phyloP scores from a whole-genome alignment of 1,140 invertebrate genomes.

The Rhopalosiphum padi region DNA sequence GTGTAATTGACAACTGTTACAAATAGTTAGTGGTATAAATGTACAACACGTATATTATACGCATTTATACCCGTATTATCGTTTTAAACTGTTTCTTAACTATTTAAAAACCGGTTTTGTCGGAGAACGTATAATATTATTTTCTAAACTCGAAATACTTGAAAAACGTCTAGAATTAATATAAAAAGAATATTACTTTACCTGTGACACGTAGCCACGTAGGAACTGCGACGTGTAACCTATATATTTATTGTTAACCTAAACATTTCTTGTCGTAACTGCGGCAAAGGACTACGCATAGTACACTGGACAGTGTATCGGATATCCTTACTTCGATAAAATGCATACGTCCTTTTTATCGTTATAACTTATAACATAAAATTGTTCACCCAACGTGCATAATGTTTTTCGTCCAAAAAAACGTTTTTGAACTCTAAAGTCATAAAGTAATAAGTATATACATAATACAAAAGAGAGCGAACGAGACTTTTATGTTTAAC shows the following conservation, averaged over 20 bases:
- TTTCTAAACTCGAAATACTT: slow-evolving; percentile 16
- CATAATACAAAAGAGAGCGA: not conserved
- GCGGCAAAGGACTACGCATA: not conserved
- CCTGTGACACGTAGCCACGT: not conserved
- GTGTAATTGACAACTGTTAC: not conserved
- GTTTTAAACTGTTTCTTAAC: not conserved
- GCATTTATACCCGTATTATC: not conserved
- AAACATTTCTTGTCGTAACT: not conserved
- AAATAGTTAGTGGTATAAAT: not conserved
- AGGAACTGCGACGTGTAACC: not conserved
- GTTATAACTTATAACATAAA: not conserved
- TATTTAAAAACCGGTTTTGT: slow-evolving; percentile 2
- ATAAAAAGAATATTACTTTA: not conserved
- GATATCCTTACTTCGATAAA: not conserved
- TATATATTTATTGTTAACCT: not conserved
- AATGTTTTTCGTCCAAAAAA: not conserved
- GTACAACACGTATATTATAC: not conserved
- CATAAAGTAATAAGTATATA: not conserved
- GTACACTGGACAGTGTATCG: too few relatives aligned
- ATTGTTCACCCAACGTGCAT: not conserved
- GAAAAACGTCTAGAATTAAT: not conserved
- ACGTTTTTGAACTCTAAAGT: not conserved
- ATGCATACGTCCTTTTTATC: not conserved
- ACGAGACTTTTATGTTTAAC: not conserved
- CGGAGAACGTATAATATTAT: not conserved